Evolutionary conservation across 2,888 invertebrate species (phyloP), one percentile per base, ranked within the genome.

Genomic region (Girardia tigrina): DNA sequence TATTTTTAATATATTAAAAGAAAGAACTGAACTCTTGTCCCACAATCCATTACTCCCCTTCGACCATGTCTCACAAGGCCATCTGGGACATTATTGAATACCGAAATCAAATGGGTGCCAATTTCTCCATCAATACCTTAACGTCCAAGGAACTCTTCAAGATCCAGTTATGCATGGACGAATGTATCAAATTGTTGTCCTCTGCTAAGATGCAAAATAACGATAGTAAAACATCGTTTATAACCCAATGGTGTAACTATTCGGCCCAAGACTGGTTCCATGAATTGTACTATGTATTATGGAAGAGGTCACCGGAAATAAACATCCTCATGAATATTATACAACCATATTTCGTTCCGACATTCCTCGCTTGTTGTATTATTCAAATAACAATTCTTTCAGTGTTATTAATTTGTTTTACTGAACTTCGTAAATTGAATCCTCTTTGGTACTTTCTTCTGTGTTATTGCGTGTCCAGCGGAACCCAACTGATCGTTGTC

Each of bases 321-420:
- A 56, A 56, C 23, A n/a, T 56, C 2, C n/a, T 56, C 20, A 56
- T 12, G 23, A 56, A 56, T n/a, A n/a, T 56, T 56, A 23, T 56
- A 6, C 8, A 56, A 23, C 56, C 56, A n/a, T 56, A 56, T 56
- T 56, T 56, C 20, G 56, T 56, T 8, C 56, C 56, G n/a, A 56
- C n/a, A 56, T 56, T 56, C 23, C 56, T 56, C n/a, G 23, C 56
- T 16, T 56, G 56, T n/a, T 56, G 56, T 56, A 56, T 56, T n/a
- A 56, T 56, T 8, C 56, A 56, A 56, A 16, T 56, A 56, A 23
- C 56, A 12, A 56, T 56, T 8, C n/a, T 56, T n/a, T n/a, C 56
- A 2, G n/a, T 56, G n/a, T 56, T 56, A n/a, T 56, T 56, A n/a
- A 12, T 56, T 4, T 56, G 56, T 56, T 56, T 56, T 56, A 56